These are phyloP conservation scores for Standfussiana lucernea DNA, from an alignment of 2,888 invertebrate genomes.

Conservation along the genomic window DNA sequence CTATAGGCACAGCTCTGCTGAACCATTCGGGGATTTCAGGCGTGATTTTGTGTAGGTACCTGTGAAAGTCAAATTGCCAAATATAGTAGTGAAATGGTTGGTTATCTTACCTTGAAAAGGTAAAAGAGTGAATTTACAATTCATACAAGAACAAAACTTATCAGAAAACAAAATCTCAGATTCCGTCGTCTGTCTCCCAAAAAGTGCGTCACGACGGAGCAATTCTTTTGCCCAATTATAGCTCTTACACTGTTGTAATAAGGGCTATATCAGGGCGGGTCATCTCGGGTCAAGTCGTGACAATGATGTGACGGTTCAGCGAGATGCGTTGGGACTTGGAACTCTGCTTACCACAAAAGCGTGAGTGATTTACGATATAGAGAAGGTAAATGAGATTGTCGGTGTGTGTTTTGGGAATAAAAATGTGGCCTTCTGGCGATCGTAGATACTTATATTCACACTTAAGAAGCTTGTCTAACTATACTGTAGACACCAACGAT, in stretches of 20 bases:
- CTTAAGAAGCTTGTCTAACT: too few species aligned
- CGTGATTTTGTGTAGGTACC: too few species aligned
- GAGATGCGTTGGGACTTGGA: slow-evolving; percentile 59
- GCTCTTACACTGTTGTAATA: slow-evolving; percentile 67
- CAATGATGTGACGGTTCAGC: slow-evolving; percentile 75
- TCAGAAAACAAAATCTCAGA: slow-evolving; percentile 59
- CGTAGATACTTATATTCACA: too few species aligned
- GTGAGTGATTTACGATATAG: slow-evolving; percentile 54
- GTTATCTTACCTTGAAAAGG: not conserved
- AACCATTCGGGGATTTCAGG: too few species aligned
- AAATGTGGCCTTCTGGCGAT: not conserved
- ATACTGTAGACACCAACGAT: too few species aligned
- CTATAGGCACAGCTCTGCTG: too few species aligned
- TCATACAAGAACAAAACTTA: slow-evolving; percentile 44
- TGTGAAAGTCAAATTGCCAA: not conserved
- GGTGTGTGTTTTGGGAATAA: slow-evolving; percentile 1
- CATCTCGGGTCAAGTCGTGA: slow-evolving; percentile 79
- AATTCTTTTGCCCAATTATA: slow-evolving; percentile 67
- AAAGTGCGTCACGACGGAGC: slow-evolving; percentile 67
- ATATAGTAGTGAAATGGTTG: not conserved
- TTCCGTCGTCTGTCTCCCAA: slow-evolving; percentile 68
- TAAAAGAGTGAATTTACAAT: slow-evolving; percentile 20
- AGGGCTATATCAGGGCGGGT: slow-evolving; percentile 63
- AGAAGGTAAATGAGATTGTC: slow-evolving; percentile 14
- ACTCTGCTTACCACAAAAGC: slow-evolving; percentile 51